Evolutionary conservation across 2,113 vertebrate species (phyloP).

Genomic region (Lates calcarifer): DNA sequence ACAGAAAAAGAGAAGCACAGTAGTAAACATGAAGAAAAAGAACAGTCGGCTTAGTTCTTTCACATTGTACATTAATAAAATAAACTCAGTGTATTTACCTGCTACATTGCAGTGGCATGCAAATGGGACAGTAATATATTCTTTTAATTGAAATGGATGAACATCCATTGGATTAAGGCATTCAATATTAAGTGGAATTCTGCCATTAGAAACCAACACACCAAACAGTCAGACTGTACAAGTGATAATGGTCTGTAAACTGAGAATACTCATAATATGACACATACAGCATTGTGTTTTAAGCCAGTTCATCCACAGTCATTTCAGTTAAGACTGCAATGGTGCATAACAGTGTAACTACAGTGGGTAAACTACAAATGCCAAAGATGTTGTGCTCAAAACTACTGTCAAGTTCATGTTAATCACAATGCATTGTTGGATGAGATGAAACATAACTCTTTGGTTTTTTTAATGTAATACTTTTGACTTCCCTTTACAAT

Average conservation of each 20-base stretch:
- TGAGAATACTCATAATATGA: slow-evolving; percentile 2
- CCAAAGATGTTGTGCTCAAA: not conserved
- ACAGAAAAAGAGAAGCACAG: not conserved
- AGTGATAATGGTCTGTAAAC: slow-evolving; percentile 4
- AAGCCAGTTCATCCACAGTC: slow-evolving; percentile 1
- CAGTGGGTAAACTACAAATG: slow-evolving; percentile 1
- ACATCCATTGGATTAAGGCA: slow-evolving; percentile 44
- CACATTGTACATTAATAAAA: not conserved
- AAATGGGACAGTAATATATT: slow-evolving; percentile 2
- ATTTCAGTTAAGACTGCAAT: slow-evolving; percentile 8
- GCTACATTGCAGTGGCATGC: slow-evolving; percentile 14
- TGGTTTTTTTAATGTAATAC: slow-evolving; percentile 67
- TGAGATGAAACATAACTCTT: slow-evolving; percentile 55
- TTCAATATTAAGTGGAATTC: slow-evolving; percentile 25
- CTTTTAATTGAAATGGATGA: not conserved
- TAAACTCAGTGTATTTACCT: not conserved
- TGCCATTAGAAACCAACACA: slow-evolving; percentile 2
- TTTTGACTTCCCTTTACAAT: slow-evolving; percentile 43
- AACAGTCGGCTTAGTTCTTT: slow-evolving; percentile 1
- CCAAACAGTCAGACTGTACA: not conserved
- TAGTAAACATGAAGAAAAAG: slow-evolving; percentile 5
- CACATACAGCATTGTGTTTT: not conserved
- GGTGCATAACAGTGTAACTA: slow-evolving; percentile 13
- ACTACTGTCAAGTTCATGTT: not conserved
- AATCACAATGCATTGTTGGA: not conserved